Evolutionary conservation across 2,113 vertebrate genomes (phyloP).

Genomic region (Vulpes lagopus): DNA sequence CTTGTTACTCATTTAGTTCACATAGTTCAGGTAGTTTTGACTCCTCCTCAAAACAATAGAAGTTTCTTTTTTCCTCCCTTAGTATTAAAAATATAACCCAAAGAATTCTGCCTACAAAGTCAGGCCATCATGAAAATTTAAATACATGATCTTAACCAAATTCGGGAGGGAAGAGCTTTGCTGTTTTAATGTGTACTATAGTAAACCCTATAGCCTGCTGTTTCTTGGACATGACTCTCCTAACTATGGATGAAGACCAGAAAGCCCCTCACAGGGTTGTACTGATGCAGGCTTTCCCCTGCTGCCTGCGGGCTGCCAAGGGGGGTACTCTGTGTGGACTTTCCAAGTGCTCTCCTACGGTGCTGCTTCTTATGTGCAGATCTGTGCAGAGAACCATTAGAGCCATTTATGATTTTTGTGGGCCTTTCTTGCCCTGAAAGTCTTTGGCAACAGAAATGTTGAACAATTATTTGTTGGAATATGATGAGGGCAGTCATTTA

Average conservation of each 20-base stretch:
- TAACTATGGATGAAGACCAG: neutral
- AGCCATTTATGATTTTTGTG: neutral
- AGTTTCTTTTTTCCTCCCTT: neutral
- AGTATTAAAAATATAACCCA: neutral
- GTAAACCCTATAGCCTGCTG: neutral
- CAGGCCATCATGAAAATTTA: conserved; percentile 18
- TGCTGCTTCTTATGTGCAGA: neutral
- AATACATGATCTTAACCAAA: conserved; percentile 1
- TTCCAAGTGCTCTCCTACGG: neutral
- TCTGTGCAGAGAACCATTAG: neutral
- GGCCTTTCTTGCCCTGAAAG: neutral
- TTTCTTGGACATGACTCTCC: conserved; percentile 16
- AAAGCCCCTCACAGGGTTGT: neutral
- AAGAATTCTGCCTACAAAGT: neutral
- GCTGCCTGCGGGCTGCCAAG: neutral
- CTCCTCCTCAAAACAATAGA: neutral
- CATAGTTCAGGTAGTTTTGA: neutral
- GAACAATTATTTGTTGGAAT: neutral
- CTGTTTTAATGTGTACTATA: neutral
- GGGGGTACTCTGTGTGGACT: neutral
- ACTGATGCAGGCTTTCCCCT: neutral
- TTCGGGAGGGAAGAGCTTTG: neutral
- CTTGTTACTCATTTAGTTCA: neutral
- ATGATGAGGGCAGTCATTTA: neutral
- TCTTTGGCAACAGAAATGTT: neutral